Conservation (phyloP, 2,113 vertebrate species). For the Lophius piscatorius region DNA sequence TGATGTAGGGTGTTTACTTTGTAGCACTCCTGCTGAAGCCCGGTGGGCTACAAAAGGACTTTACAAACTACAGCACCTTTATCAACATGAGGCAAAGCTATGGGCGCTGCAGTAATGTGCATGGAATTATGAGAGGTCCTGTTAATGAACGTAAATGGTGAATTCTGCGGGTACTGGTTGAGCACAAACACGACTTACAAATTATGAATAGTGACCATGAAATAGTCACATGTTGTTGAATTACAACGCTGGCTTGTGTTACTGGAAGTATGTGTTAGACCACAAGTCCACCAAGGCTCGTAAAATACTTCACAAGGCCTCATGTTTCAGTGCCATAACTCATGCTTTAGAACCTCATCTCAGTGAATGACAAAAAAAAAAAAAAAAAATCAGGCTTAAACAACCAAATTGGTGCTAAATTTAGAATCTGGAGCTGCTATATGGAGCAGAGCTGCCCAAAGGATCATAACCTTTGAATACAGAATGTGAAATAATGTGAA, state of each 20-base stretch:
- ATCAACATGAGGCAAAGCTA: conserved; percentile 11
- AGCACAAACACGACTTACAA: conserved; percentile 19
- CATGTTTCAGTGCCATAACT: conserved; percentile 6
- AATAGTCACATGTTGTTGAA: conserved; percentile 15
- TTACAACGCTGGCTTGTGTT: conserved; percentile 11
- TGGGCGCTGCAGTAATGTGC: conserved; percentile 26
- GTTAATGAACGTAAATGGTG: conserved; percentile 13
- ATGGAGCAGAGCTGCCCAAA: not conserved
- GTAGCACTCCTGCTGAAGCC: conserved; percentile 20
- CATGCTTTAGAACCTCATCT: not conserved
- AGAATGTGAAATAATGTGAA: not conserved
- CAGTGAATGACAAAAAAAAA: not conserved
- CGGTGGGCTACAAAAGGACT: not conserved
- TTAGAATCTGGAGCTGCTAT: not conserved
- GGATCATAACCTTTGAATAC: not conserved
- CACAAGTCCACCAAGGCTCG: conserved; percentile 16
- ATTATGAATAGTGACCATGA: conserved; percentile 26
- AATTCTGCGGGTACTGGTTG: conserved; percentile 11
- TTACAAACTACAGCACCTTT: conserved; percentile 16
- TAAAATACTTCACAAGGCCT: conserved; percentile 20
- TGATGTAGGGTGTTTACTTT: conserved; percentile 33
- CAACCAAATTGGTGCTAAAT: not conserved
- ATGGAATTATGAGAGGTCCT: conserved; percentile 25
- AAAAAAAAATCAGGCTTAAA: not conserved
- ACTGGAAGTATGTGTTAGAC: conserved; percentile 11